These are phyloP conservation scores for Corythornis leucogaster DNA, from an alignment of 2,797 vertebrate genomes.

Conservation along the genomic window DNA sequence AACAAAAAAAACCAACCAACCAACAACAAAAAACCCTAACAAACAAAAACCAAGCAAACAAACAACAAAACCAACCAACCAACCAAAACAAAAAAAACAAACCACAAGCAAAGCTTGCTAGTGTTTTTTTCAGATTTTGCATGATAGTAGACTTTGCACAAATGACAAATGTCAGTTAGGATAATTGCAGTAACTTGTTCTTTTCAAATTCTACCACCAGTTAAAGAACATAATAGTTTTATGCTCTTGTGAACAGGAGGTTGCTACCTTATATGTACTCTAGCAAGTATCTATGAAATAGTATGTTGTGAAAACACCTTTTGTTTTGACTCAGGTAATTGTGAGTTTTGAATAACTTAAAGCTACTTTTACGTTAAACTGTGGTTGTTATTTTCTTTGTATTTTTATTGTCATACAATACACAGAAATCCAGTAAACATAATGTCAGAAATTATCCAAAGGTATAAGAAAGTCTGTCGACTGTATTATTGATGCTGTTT, in stretches of 20 bases:
- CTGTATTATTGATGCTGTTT: neutral
- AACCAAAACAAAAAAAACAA: no score
- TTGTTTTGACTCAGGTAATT: neutral
- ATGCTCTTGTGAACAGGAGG: neutral
- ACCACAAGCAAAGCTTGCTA: neutral
- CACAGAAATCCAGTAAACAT: neutral
- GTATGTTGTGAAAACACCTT: rapidly evolving
- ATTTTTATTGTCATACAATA: neutral
- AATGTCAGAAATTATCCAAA: neutral
- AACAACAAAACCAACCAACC: no score
- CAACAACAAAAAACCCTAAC: no score
- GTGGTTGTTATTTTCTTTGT: neutral
- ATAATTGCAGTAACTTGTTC: neutral
- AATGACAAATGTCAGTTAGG: neutral
- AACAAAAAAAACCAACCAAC: neutral
- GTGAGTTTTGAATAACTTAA: neutral
- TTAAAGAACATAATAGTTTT: neutral
- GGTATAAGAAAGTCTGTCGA: neutral
- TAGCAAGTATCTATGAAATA: neutral
- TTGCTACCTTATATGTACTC: neutral
- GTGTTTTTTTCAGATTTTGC: neutral
- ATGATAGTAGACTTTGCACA: neutral
- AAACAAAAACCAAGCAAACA: neutral
- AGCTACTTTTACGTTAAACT: neutral
- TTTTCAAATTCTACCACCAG: neutral